phyloP scores from a whole-genome alignment of 1,140 invertebrate species.

The Zaprionus taronus region DNA sequence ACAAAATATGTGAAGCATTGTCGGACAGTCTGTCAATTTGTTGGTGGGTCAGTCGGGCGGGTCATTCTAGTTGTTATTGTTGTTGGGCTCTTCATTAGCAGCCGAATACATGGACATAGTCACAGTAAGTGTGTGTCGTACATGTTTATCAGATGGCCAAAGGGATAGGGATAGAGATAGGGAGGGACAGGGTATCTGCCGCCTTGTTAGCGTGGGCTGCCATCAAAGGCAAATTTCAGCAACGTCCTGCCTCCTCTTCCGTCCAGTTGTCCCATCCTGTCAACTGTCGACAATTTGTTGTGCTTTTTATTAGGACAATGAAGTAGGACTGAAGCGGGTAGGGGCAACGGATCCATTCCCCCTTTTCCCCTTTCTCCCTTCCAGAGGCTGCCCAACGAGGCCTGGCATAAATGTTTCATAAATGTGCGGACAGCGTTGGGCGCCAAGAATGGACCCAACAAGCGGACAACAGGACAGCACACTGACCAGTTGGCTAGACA shows the following conservation, averaged over 20 bases:
- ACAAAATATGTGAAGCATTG: constrained; percentile 25
- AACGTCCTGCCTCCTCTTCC: background rate
- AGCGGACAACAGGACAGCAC: background rate
- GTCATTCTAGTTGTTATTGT: constrained; percentile 5
- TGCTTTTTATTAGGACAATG: constrained; percentile 71
- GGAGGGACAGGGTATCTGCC: constrained; percentile 4
- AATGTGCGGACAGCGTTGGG: constrained; percentile 45
- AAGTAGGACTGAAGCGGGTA: constrained; percentile 10
- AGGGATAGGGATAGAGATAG: background rate
- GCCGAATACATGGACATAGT: constrained; percentile 46
- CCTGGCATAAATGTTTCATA: constrained; percentile 77
- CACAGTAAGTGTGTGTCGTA: constrained; percentile 20
- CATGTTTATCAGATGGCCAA: constrained; percentile 31
- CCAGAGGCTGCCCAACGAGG: constrained; percentile 41
- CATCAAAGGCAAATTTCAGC: constrained; percentile 28
- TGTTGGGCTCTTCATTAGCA: constrained; percentile 72
- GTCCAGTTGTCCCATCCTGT: constrained; percentile 33
- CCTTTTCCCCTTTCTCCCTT: too few species aligned
- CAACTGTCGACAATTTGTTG: constrained; percentile 74
- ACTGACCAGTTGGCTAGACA: background rate
- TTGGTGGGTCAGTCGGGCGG: background rate
- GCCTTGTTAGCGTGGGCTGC: constrained; percentile 15
- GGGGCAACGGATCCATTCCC: background rate
- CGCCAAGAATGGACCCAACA: constrained; percentile 15
- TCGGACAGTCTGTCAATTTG: constrained; percentile 16